Evolutionary conservation across 2,797 vertebrate genomes (phyloP).

Genomic region (Lacerta bilineata): DNA sequence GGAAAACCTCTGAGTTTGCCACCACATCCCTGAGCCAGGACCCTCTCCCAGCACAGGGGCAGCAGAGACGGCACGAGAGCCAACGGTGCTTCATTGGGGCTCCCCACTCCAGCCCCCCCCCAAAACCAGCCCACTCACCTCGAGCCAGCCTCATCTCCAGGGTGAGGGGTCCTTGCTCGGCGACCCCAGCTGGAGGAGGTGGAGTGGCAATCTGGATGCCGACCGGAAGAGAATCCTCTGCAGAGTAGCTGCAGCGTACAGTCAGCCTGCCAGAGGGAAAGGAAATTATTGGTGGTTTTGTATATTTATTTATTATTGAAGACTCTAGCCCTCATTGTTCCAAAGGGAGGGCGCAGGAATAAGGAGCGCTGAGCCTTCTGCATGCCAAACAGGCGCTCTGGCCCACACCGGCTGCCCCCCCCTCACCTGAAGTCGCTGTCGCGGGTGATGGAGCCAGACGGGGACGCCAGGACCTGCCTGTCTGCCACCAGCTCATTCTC

Average conservation of each 20-base stretch:
- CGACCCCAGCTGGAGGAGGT: background rate
- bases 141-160: constrained; percentile 46
- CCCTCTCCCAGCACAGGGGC: too few species aligned
- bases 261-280: constrained; percentile 22
- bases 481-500: constrained; percentile 41
- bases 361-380: too few species aligned
- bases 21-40: too few species aligned
- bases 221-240: constrained; percentile 7
- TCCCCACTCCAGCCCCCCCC: too few species aligned
- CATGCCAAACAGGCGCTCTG: too few species aligned
- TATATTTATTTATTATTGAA: too few species aligned
- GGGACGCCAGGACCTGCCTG: background rate
- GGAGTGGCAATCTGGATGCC: constrained; percentile 15
- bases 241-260: constrained; percentile 30
- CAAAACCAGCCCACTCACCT: constrained; percentile 6
- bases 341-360: too few species aligned
- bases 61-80: too few species aligned
- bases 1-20: background rate
- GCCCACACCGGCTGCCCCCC: too few species aligned
- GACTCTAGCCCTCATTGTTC: too few species aligned
- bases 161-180: constrained; percentile 23
- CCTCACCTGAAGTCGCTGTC: constrained; percentile 50
- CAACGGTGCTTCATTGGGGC: too few species aligned
- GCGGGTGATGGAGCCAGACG: constrained; percentile 10
- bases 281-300: too few species aligned